phyloP scores from a whole-genome alignment of 2,113 vertebrate species.

The Microtus montanus region DNA sequence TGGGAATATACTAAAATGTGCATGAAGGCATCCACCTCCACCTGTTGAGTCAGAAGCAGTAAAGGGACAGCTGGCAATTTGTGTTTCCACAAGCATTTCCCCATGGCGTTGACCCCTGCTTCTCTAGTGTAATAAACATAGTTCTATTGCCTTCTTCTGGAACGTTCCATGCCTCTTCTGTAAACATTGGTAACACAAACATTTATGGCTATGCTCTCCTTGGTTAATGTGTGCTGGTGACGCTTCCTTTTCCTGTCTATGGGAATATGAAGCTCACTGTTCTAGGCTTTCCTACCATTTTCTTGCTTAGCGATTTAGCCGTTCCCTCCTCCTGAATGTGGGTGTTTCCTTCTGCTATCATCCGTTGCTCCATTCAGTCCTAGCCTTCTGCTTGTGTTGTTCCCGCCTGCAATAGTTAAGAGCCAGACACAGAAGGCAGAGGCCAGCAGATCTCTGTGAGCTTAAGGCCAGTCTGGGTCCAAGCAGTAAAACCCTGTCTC shows the following conservation, averaged over 20 bases:
- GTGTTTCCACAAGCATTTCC: neutral
- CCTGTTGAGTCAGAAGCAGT: neutral
- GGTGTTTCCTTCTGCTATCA: neutral
- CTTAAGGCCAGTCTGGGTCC: neutral
- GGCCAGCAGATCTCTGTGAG: neutral
- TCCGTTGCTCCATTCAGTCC: too few species aligned
- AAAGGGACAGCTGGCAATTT: neutral
- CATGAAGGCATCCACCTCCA: neutral
- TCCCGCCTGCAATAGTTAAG: neutral
- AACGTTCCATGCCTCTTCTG: neutral
- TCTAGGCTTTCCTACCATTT: neutral
- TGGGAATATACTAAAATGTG: neutral
- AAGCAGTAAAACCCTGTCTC: neutral
- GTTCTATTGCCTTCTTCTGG: neutral
- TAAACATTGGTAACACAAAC: constrained; percentile 16
- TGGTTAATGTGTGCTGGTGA: neutral
- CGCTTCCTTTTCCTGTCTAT: neutral
- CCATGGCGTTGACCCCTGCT: neutral
- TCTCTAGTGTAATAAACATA: neutral
- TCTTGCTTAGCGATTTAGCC: neutral
- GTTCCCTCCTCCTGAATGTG: neutral
- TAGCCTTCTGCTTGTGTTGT: neutral
- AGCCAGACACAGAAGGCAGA: neutral
- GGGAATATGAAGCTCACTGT: neutral
- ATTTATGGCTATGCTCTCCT: neutral